These are phyloP conservation scores for Chironex yamaguchii DNA, from an alignment of 30 jellyfish, hydroid and myxozoan genomes.

Conservation along the genomic window DNA sequence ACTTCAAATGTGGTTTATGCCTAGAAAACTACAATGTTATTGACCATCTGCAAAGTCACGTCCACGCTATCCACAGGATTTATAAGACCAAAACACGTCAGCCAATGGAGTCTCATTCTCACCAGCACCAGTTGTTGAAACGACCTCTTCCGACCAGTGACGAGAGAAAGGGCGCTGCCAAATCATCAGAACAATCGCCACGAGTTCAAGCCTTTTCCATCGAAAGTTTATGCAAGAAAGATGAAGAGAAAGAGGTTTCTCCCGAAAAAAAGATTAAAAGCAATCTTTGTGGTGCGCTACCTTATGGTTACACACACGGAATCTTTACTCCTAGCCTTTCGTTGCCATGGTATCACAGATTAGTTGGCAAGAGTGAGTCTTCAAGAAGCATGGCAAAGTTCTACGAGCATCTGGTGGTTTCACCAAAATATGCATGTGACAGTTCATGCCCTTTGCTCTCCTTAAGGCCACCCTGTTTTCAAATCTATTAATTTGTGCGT, in stretches of 20 bases:
- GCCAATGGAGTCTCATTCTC: background rate
- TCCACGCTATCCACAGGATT: background rate
- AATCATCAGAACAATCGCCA: conserved; percentile 48
- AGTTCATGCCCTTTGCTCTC: background rate
- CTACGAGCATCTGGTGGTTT: background rate
- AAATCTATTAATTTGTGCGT: background rate
- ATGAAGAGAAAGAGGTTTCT: background rate
- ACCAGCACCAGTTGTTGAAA: background rate
- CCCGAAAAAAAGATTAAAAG: background rate
- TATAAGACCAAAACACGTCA: background rate
- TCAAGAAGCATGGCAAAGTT: background rate
- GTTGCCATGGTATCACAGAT: background rate
- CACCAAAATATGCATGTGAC: background rate
- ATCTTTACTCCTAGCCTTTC: background rate
- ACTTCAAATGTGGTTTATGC: conserved; percentile 86
- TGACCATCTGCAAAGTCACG: conserved; percentile 72
- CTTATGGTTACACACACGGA: background rate
- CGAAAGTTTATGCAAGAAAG: conserved; percentile 52
- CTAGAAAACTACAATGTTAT: conserved; percentile 39
- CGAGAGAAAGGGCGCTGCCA: background rate
- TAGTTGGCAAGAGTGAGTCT: background rate
- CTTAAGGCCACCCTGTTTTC: background rate
- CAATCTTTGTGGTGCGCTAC: background rate
- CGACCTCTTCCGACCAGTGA: background rate
- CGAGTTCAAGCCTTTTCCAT: conserved; percentile 74